Evolutionary conservation across 1,140 invertebrate species (phyloP), one percentile per base, ranked within the genome.

Genomic region (Maniola jurtina): DNA sequence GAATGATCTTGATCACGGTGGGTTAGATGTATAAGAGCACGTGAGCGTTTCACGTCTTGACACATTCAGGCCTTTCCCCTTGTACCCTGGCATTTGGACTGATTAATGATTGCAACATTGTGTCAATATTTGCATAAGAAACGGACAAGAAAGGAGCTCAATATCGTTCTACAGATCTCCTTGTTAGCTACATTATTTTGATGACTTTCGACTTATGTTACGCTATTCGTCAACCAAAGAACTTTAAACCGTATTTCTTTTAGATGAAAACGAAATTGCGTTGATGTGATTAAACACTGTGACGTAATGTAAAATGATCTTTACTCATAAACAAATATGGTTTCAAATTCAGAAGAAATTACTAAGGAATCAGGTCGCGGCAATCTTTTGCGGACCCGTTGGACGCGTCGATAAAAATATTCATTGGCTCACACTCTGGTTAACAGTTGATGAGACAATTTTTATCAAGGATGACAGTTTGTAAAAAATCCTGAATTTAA

Each of bases 81-180:
- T 16, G 6, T 16, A 73, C 84, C 83, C 76, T 77, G 73, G 71
- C 78, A 83, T 81, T 77, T 73, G 66, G 64, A 61, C 76, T 89
- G 88, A 90, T 90, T 90, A 89, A 90, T 90, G 88, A 86, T 79
- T 72, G 72, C 75, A 78, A 84, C 81, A 83, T 76, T 86, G 84
- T 82, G 79, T 86, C 84, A 90, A 88, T 90, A 90, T 90, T 90
- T 89, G 88, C 86, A 90, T 90, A 90, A 89, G 88, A 90, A 90
- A 86, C 76, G 81, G 77, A 77, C 83, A 81, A 83, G 79, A 83
- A 82, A 82, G 77, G 73, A 81, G 82, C 79, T 79, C 86, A 55
- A 55, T 55, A 88, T 88, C 84, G 70, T 75, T 59, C 77, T 66
- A 77, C 75, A 78, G 66, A 88, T 88, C 87, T 80, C 71, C 73